Evolutionary conservation across 2,113 vertebrate genomes (phyloP).

Genomic region (Sinosuthora webbiana): DNA sequence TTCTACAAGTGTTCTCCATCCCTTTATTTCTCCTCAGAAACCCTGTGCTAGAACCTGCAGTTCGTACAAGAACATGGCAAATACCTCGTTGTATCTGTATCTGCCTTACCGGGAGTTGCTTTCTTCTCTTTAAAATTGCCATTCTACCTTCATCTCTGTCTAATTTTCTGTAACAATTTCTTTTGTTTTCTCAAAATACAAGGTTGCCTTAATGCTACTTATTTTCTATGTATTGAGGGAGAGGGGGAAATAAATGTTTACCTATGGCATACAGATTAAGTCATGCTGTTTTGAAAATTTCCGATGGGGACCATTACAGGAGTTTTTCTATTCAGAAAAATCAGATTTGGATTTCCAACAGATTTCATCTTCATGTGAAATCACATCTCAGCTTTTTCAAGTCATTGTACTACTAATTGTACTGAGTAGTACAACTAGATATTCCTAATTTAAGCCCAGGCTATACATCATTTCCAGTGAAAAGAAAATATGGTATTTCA

Average conservation of each 20-base stretch:
- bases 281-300: neutral
- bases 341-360: neutral
- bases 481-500: neutral
- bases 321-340: neutral
- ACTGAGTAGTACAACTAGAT: neutral
- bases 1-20: neutral
- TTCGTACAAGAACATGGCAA: neutral
- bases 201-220: neutral
- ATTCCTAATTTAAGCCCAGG: neutral
- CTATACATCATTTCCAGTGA: neutral
- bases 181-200: neutral
- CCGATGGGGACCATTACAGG: neutral
- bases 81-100: neutral
- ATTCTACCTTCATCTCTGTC: neutral
- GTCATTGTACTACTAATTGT: too few species aligned
- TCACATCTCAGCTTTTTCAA: neutral
- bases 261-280: neutral
- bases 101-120: neutral
- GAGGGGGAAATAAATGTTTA: accelerated
- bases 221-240: neutral
- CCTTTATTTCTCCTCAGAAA: neutral
- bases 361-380: neutral
- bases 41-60: neutral
- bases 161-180: neutral
- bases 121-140: neutral